Evolutionary conservation across 2,888 invertebrate species (phyloP).

Genomic region (Tetramorium bicarinatum): DNA sequence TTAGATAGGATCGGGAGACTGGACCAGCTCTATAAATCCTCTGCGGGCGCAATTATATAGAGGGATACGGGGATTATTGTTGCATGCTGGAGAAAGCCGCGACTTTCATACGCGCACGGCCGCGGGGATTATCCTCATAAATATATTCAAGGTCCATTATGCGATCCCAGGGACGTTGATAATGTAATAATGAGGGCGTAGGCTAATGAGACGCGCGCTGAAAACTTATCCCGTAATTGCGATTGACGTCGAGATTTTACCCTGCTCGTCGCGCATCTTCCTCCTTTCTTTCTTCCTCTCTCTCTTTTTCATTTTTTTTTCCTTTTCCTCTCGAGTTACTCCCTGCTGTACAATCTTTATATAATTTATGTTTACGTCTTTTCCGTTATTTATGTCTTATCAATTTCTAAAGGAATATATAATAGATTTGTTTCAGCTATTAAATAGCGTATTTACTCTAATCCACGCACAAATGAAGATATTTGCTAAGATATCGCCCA

Average conservation of each 20-base stretch:
- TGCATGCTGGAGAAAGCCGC: conserved; percentile 67
- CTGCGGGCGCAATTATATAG: conserved; percentile 85
- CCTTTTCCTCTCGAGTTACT: neutral
- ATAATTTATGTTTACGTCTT: neutral
- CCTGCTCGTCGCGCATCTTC: too few relatives aligned
- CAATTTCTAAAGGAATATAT: neutral
- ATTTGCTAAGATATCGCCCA: conserved; percentile 4
- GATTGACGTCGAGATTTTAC: conserved; percentile 73
- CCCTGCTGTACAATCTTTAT: conserved; percentile 29
- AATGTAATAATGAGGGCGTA: conserved; percentile 84
- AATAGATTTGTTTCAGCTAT: neutral
- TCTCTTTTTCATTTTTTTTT: neutral
- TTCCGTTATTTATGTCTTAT: neutral
- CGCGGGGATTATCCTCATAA: conserved; percentile 81
- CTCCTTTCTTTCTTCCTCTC: neutral
- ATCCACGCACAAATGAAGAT: neutral
- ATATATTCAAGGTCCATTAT: conserved; percentile 80
- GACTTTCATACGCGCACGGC: conserved; percentile 71
- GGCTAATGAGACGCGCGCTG: conserved; percentile 81
- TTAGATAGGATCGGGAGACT: conserved; percentile 81
- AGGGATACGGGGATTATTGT: conserved; percentile 85
- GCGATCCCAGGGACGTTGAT: conserved; percentile 80
- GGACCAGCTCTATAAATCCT: conserved; percentile 84
- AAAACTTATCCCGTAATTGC: conserved; percentile 77
- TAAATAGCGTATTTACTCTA: neutral